Conservation (phyloP, 1,140 invertebrate species). For the Bombus affinis region DNA sequence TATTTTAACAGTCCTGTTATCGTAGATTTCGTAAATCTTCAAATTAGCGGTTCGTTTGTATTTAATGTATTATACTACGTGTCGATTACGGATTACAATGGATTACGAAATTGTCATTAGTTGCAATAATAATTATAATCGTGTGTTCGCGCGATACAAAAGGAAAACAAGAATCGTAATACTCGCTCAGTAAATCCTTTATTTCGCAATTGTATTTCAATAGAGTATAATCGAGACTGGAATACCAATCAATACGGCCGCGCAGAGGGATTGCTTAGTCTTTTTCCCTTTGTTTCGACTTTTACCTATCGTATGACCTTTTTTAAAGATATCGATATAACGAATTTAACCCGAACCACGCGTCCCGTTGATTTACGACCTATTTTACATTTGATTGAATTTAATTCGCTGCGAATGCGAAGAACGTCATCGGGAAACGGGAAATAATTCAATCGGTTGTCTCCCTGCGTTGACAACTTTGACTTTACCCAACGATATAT, state of each 20-base stretch:
- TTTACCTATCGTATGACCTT: background rate
- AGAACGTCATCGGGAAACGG: slow-evolving; percentile 4
- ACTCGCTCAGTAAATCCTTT: background rate
- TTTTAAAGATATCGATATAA: background rate
- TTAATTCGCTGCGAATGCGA: slow-evolving; percentile 33
- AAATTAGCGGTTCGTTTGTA: background rate
- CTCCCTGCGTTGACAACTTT: slow-evolving; percentile 14
- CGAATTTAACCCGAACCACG: background rate
- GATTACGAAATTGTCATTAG: background rate
- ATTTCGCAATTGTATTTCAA: background rate
- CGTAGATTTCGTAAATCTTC: background rate
- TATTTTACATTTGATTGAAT: slow-evolving; percentile 35
- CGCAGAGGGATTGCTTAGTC: background rate
- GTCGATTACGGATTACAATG: background rate
- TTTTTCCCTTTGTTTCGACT: background rate
- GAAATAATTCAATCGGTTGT: slow-evolving; percentile 41
- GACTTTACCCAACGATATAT: background rate
- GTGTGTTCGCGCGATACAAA: background rate
- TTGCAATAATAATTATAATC: background rate
- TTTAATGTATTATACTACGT: background rate
- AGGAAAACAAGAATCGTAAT: background rate
- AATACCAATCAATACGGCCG: too few relatives aligned
- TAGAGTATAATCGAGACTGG: too few relatives aligned
- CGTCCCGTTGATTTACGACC: slow-evolving; percentile 16
- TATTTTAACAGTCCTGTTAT: too few relatives aligned